Conservation (phyloP, 2,113 vertebrate species). For the Epinephelus cyanopodus region DNA sequence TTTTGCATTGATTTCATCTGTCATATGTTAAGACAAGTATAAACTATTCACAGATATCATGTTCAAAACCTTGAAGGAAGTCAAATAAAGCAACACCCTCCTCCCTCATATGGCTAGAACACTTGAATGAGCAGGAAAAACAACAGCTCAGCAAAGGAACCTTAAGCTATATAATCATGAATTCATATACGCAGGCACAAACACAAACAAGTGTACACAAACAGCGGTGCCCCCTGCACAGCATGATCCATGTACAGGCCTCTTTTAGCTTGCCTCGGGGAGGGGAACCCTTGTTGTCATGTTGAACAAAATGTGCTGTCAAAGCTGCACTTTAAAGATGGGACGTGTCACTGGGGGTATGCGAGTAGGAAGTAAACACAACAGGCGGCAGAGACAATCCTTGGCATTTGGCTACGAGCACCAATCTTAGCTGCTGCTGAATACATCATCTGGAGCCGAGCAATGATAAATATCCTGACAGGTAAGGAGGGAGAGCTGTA, state of each 20-base stretch:
- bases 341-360: conserved; percentile 44
- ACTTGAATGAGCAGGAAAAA: conserved; percentile 4
- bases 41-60: background rate
- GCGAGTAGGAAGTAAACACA: conserved; percentile 54
- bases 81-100: background rate
- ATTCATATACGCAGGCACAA: conserved; percentile 17
- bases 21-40: background rate
- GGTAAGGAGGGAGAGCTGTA: background rate
- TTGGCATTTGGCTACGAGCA: conserved; percentile 65
- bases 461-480: conserved; percentile 46
- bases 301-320: conserved; percentile 55
- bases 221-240: conserved; percentile 11
- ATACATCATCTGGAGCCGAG: conserved; percentile 33
- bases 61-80: background rate
- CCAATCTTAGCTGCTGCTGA: conserved; percentile 48
- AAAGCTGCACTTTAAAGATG: conserved; percentile 66
- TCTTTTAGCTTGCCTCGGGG: conserved; percentile 25
- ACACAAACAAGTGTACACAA: conserved; percentile 36
- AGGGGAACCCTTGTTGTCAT: conserved; percentile 23
- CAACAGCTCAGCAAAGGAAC: background rate
- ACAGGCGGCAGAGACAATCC: conserved; percentile 54
- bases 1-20: background rate
- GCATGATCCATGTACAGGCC: background rate
- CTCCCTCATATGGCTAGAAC: background rate
- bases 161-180: background rate